Percentiles rank a stretch among this genome's conserved stretches.
Conservation (phyloP, 2,888 invertebrate genomes). For the Xylota segnis region DNA sequence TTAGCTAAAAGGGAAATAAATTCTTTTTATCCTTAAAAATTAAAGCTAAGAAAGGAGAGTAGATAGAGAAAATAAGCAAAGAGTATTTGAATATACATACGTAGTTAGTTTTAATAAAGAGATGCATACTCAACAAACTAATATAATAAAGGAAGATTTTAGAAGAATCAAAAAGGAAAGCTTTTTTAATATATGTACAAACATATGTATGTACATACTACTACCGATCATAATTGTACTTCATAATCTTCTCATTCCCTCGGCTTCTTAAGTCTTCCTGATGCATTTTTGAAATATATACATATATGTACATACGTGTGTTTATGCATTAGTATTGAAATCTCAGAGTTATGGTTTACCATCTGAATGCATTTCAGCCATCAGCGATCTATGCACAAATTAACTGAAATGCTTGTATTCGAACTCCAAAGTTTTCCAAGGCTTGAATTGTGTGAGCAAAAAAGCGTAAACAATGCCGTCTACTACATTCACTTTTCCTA, state of each 20-base stretch:
- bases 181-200: no score
- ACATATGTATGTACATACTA: no score
- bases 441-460: conserved; percentile 1
- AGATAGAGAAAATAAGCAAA: no score
- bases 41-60: neutral
- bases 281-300: neutral
- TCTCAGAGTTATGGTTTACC: neutral
- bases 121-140: neutral
- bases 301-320: no score
- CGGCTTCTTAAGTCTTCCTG: neutral
- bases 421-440: neutral
- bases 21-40: neutral
- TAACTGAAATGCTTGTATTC: neutral
- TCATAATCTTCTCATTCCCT: neutral
- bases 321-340: neutral
- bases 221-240: no score
- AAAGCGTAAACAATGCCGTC: conserved; percentile 17
- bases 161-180: no score
- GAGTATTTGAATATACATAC: no score
- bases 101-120: neutral
- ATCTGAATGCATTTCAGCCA: neutral
- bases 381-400: neutral
- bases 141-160: no score
- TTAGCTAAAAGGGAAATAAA: neutral
- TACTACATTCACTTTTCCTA: conserved; percentile 1